Percentiles rank a stretch among this genome's conserved stretches.
Conservation (phyloP, 2,888 invertebrate species). For the Cephus rjabovi region DNA sequence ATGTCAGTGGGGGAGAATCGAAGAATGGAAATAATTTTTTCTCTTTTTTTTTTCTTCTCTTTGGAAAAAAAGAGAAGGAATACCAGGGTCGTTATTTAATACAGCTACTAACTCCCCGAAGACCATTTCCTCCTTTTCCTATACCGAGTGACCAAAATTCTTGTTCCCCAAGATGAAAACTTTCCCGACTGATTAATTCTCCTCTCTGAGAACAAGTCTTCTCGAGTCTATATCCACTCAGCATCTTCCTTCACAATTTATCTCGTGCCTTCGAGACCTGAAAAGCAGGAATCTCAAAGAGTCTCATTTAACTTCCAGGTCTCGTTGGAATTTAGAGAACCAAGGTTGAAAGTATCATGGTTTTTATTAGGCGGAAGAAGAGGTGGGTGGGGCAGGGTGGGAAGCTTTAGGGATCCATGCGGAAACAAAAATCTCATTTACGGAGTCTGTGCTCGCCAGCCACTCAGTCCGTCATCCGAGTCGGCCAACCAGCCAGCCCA, state of each 20-base stretch:
- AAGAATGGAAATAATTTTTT: background rate
- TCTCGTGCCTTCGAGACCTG: constrained; percentile 12
- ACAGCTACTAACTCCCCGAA: background rate
- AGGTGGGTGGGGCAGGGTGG: background rate
- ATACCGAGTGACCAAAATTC: background rate
- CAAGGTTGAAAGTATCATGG: background rate
- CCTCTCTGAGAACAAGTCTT: background rate
- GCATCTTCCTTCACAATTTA: constrained; percentile 13
- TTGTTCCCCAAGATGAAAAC: constrained; percentile 27
- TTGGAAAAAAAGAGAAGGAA: background rate
- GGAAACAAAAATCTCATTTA: constrained; percentile 1
- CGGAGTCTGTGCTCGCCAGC: background rate
- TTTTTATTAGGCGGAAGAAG: background rate
- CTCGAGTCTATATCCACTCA: constrained; percentile 3
- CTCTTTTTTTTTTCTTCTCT: background rate
- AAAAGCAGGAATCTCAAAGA: constrained; percentile 19
- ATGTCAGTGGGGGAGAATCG: no score
- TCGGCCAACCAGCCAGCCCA: background rate
- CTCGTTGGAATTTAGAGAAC: background rate
- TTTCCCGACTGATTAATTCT: constrained; percentile 34
- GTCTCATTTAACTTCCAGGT: constrained; percentile 23
- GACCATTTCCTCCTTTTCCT: background rate
- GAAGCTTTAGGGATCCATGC: background rate
- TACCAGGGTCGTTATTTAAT: background rate
- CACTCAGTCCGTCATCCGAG: background rate